Conservation (phyloP, 2,113 vertebrate genomes). For the Marmota monax region DNA sequence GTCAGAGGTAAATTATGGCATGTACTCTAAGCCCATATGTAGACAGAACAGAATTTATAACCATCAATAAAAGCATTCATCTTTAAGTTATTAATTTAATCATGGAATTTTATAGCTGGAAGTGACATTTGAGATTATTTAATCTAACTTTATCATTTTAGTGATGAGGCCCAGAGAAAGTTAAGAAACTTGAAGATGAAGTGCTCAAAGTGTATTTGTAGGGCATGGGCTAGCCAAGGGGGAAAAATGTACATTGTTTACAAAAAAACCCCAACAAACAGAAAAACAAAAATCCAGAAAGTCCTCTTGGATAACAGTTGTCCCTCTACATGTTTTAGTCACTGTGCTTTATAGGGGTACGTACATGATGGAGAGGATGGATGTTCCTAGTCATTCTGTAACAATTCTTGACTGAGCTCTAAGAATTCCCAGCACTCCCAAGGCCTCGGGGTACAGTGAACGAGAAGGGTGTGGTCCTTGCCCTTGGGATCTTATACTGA, state of each 20-base stretch:
- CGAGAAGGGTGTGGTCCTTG: not conserved
- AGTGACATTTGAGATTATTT: conserved; percentile 65
- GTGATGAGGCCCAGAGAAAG: conserved; percentile 26
- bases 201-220: not conserved
- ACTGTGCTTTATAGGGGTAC: no score
- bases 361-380: not conserved
- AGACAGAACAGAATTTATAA: conserved; percentile 69
- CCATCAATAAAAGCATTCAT: conserved; percentile 66
- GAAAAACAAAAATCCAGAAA: not conserved
- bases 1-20: conserved; percentile 63
- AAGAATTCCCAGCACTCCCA: not conserved
- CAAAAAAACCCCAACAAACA: not conserved
- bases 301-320: not conserved
- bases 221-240: not conserved
- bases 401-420: not conserved
- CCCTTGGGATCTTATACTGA: not conserved
- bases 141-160: conserved; percentile 70
- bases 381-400: not conserved
- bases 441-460: not conserved
- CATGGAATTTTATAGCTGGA: conserved; percentile 61
- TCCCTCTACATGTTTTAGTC: not conserved
- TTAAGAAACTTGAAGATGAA: conserved; percentile 27
- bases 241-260: not conserved
- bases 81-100: conserved; percentile 71
- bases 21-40: not conserved